Evolutionary conservation across 2,113 vertebrate species (phyloP).

Genomic region (Podocnemis expansa): DNA sequence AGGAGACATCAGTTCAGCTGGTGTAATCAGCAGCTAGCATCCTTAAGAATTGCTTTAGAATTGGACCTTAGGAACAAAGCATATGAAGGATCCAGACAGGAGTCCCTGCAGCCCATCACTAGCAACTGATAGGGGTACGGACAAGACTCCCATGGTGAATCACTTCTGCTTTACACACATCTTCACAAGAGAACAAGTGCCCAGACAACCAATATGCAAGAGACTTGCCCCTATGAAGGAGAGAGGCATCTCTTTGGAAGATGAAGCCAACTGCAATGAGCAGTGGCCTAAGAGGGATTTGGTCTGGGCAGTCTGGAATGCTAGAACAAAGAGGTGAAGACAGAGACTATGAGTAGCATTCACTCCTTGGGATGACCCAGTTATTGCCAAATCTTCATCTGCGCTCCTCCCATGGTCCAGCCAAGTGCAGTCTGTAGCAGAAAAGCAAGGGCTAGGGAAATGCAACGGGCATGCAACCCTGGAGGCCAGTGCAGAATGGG

Average conservation of each 20-base stretch:
- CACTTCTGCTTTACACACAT: rapidly evolving
- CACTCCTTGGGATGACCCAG: neutral
- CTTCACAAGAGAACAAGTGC: neutral
- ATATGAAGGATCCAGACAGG: neutral
- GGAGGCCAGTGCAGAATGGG: slow-evolving; percentile 20
- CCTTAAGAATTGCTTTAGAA: neutral
- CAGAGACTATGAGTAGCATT: neutral
- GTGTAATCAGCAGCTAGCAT: neutral
- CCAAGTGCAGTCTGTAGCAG: rapidly evolving
- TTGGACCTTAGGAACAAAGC: neutral
- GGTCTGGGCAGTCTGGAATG: neutral
- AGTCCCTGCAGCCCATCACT: neutral
- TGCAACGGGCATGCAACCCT: neutral
- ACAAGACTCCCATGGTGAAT: neutral
- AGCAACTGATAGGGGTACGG: neutral
- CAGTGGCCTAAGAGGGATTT: neutral
- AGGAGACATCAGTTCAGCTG: neutral
- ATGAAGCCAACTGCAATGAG: neutral
- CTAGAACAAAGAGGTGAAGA: rapidly evolving
- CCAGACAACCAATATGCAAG: rapidly evolving
- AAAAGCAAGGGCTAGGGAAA: neutral
- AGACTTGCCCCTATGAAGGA: rapidly evolving
- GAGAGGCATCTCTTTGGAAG: neutral
- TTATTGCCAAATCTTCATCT: neutral
- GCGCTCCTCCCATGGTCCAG: neutral